Percentiles rank a stretch among this genome's conserved stretches.
phyloP scores from a whole-genome alignment of 2,888 invertebrate genomes.

The Acleris emargana region DNA sequence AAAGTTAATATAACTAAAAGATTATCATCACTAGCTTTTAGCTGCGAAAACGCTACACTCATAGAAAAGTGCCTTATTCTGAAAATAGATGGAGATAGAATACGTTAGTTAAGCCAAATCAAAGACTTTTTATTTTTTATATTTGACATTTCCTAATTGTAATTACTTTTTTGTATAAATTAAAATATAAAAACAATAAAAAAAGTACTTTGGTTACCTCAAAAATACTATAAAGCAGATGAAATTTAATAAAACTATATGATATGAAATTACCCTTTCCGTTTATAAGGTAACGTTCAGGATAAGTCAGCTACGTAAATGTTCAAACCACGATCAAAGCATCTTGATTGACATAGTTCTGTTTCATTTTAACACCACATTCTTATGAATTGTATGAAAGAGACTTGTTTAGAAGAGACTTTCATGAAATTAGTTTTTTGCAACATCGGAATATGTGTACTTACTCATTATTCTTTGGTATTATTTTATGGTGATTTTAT shows the following conservation, averaged over 20 bases:
- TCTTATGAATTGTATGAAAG: constrained; percentile 8
- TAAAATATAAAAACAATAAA: constrained; percentile 12
- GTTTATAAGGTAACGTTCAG: constrained; percentile 42
- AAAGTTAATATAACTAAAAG: constrained; percentile 82
- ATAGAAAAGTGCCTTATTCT: constrained; percentile 87
- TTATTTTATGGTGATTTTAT: too few species aligned
- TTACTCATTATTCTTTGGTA: too few species aligned
- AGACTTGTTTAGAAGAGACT: background rate
- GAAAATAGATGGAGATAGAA: constrained; percentile 88
- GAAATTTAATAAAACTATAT: constrained; percentile 19
- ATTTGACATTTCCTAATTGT: background rate
- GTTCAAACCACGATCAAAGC: constrained; percentile 21
- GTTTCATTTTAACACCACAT: constrained; percentile 4
- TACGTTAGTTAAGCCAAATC: constrained; percentile 73
- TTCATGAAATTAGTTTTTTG: background rate
- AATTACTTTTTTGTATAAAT: background rate
- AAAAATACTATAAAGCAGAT: background rate
- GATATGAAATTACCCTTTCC: constrained; percentile 44
- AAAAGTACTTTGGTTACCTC: constrained; percentile 2
- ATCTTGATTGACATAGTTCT: constrained; percentile 5
- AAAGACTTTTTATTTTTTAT: constrained; percentile 51
- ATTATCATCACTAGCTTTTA: constrained; percentile 86
- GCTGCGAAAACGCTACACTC: constrained; percentile 85
- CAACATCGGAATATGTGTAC: too few species aligned
- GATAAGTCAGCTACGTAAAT: constrained; percentile 23